Percentiles rank a stretch among this genome's conserved stretches.
These are phyloP conservation scores for Cossypha dichroa DNA, from an alignment of 2,797 vertebrate species.

Conservation along the genomic window DNA sequence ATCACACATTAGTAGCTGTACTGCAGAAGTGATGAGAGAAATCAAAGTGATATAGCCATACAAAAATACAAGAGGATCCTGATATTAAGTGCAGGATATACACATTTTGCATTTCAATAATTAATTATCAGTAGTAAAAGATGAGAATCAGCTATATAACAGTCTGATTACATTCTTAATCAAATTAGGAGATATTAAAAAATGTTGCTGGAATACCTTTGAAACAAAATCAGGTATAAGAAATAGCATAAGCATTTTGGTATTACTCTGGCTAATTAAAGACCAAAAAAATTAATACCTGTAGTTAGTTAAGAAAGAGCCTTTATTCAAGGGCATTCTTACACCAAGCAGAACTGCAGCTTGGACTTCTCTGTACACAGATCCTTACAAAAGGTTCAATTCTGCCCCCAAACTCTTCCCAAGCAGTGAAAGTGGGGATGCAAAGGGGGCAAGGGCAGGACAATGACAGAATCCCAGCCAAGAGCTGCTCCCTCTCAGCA, in stretches of 20 bases:
- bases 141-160: not conserved
- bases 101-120: not conserved
- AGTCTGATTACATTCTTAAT: not conserved
- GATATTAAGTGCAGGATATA: not conserved
- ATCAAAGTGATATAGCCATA: not conserved
- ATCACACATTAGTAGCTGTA: not conserved
- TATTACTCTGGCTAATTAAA: not conserved
- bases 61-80: not conserved
- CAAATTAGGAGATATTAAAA: not conserved
- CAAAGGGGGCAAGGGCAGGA: not conserved
- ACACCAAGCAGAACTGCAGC: not conserved
- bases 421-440: accelerated
- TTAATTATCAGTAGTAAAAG: not conserved
- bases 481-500: not conserved
- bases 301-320: not conserved
- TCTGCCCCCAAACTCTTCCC: not conserved
- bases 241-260: not conserved
- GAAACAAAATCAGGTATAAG: not conserved
- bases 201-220: not conserved
- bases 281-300: not conserved
- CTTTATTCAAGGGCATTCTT: not conserved
- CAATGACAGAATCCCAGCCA: not conserved
- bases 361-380: not conserved
- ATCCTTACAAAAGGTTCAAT: not conserved
- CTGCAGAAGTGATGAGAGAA: not conserved